Evolutionary conservation across 2,113 vertebrate genomes (phyloP).

Genomic region (Gavia stellata): DNA sequence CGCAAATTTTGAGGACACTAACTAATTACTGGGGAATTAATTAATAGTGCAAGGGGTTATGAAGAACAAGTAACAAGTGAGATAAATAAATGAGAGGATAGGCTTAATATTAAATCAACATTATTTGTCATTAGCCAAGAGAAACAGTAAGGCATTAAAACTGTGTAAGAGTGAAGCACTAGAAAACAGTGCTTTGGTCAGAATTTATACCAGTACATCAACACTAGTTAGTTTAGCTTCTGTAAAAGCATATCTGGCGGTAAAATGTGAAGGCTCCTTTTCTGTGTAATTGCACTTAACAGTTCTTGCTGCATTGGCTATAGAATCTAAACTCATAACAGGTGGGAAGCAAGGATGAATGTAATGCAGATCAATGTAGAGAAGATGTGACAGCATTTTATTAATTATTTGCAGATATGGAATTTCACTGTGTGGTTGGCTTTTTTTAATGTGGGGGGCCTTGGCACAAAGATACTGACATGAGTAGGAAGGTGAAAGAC

Average conservation of each 20-base stretch:
- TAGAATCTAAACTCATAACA: not conserved
- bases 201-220: not conserved
- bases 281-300: rapidly evolving
- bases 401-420: not conserved
- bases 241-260: not conserved
- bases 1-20: not conserved
- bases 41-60: not conserved
- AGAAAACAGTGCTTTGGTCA: not conserved
- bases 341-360: not conserved
- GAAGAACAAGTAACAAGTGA: not conserved
- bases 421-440: not conserved
- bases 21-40: not conserved
- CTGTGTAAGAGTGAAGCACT: not conserved
- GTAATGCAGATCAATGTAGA: not conserved
- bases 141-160: not conserved
- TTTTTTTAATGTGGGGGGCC: not conserved
- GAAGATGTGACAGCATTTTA: not conserved
- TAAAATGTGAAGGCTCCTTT: not conserved
- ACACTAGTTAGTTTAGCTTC: not conserved
- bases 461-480: not conserved
- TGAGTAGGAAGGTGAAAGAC: not conserved
- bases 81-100: not conserved
- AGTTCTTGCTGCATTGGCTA: not conserved
- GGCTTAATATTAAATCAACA: not conserved
- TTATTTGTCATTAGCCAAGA: not conserved